These are phyloP conservation scores for Gymnothorax javanicus DNA, from an alignment of 2,797 vertebrate species.

Conservation along the genomic window DNA sequence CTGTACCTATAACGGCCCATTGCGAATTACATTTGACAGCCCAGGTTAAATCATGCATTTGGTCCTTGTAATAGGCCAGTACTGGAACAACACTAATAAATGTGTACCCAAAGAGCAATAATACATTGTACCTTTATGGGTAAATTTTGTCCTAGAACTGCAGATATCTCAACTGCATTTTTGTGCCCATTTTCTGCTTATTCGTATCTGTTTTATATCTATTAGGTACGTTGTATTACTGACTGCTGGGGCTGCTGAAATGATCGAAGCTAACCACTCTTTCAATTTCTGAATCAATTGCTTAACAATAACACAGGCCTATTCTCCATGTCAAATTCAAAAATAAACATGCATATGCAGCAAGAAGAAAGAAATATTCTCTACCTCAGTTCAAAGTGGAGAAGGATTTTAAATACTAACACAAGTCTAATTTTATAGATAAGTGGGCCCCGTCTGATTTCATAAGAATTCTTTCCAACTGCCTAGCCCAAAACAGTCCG, in stretches of 20 bases:
- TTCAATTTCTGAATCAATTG: background rate
- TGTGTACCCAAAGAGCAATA: no score
- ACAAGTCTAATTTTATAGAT: slow-evolving; percentile 36
- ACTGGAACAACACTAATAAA: no score
- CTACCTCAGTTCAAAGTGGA: slow-evolving; percentile 19
- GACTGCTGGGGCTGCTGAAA: background rate
- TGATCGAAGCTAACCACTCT: no score
- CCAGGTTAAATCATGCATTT: no score
- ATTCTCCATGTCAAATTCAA: background rate
- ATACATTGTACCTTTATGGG: no score
- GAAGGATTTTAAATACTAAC: slow-evolving; percentile 31
- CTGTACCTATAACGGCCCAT: no score
- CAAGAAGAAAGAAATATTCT: slow-evolving; percentile 12
- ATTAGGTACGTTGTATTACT: background rate
- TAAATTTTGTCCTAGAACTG: no score
- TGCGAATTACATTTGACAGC: no score
- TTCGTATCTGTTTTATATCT: background rate
- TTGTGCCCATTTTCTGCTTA: background rate
- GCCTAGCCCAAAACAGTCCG: slow-evolving; percentile 59
- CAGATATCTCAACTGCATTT: no score
- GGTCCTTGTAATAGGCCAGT: no score
- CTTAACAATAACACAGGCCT: background rate
- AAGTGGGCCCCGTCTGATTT: slow-evolving; percentile 52
- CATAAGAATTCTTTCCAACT: slow-evolving; percentile 61
- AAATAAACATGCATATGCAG: background rate